These are phyloP conservation scores for Myotis davidii DNA, from an alignment of 2,113 vertebrate species.

Conservation along the genomic window DNA sequence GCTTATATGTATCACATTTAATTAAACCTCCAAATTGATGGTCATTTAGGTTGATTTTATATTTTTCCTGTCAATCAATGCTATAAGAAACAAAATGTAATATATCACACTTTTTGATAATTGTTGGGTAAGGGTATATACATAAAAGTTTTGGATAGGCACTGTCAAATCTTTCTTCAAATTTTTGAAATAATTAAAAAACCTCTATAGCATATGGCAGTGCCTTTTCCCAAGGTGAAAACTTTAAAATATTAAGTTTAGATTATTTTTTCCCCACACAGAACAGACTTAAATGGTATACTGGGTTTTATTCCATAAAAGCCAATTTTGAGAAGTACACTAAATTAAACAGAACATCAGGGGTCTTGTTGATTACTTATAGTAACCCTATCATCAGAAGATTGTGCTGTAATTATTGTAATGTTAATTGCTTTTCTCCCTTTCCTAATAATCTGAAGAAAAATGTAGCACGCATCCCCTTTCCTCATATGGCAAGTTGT, in stretches of 20 bases:
- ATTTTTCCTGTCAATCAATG: not conserved
- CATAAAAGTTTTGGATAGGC: not conserved
- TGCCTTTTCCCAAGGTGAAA: not conserved
- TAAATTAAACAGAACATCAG: slow-evolving; percentile 21
- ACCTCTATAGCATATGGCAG: not conserved
- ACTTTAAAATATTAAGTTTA: not conserved
- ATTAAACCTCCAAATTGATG: not conserved
- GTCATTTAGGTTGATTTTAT: not conserved
- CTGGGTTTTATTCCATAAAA: not conserved
- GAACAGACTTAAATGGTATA: not conserved
- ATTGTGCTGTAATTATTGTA: slow-evolving; percentile 1
- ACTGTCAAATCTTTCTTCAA: not conserved
- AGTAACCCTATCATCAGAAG: slow-evolving; percentile 7
- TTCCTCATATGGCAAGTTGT: slow-evolving; percentile 27
- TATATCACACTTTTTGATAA: not conserved
- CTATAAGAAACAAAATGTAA: not conserved
- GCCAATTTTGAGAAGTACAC: not conserved
- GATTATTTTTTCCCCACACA: not conserved
- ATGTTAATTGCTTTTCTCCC: slow-evolving; percentile 50
- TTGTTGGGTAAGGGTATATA: not conserved
- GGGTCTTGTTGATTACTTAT: slow-evolving; percentile 39
- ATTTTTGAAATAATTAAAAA: not conserved
- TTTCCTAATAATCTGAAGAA: slow-evolving; percentile 58
- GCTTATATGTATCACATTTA: not conserved
- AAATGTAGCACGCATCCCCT: slow-evolving; percentile 40